Percentiles rank a stretch among this genome's conserved stretches.
phyloP scores from a whole-genome alignment of 2,113 vertebrate genomes.

The Rhynchopsitta pachyrhyncha region DNA sequence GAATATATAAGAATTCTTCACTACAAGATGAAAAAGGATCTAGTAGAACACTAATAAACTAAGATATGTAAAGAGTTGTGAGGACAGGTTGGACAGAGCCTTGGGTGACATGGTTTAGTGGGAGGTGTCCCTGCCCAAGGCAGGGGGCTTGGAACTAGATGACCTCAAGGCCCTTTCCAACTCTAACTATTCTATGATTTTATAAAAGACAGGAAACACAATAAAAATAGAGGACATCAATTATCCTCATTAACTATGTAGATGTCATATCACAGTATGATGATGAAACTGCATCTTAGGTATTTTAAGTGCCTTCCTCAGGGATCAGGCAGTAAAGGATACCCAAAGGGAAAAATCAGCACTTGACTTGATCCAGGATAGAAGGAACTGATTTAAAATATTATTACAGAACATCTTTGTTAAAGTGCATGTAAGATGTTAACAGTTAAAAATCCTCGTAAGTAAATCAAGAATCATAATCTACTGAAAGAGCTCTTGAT shows the following conservation, averaged over 20 bases:
- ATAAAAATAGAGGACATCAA: background rate
- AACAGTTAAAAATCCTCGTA: background rate
- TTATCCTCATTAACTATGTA: background rate
- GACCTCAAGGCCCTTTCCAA: no score
- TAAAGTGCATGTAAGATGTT: accelerated
- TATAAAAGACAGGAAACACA: background rate
- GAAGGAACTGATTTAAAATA: background rate
- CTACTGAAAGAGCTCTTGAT: background rate
- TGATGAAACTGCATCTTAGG: background rate
- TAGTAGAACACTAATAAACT: background rate
- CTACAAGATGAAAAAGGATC: background rate
- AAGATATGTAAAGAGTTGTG: background rate
- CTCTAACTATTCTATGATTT: no score
- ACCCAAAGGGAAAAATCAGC: background rate
- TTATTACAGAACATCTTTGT: background rate
- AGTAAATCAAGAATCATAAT: background rate
- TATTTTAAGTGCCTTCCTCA: background rate
- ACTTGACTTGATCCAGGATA: background rate
- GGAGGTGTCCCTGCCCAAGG: no score
- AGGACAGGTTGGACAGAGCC: background rate
- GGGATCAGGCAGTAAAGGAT: background rate
- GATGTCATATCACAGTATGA: background rate
- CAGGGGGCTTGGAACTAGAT: no score
- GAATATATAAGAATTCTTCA: background rate
- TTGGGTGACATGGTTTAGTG: no score